A percentile compares a stretch with the other conserved stretches of the same genome.
Evolutionary conservation across 2,888 invertebrate genomes (phyloP).

Genomic region (Drosophila flavopinicola): DNA sequence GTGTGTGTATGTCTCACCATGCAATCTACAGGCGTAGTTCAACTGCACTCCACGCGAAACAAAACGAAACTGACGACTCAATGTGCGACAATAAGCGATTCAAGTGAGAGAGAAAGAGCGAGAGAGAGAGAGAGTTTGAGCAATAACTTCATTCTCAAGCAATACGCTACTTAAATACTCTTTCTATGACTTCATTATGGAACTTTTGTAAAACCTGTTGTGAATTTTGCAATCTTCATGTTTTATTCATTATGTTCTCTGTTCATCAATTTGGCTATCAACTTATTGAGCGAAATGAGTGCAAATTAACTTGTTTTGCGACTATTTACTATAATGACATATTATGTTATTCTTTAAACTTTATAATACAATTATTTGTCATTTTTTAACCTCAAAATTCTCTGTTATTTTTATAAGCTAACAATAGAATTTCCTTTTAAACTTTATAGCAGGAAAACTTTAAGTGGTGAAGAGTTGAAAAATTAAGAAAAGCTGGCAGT

Average conservation of each 20-base stretch:
- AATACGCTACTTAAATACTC: constrained; percentile 34
- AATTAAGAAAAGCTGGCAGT: neutral
- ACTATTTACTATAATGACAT: neutral
- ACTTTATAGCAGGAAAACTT: too few relatives aligned
- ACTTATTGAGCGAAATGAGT: neutral
- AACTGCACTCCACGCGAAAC: constrained; percentile 71
- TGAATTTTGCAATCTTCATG: neutral
- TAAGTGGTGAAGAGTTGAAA: too few relatives aligned
- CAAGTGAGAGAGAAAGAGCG: constrained; percentile 18
- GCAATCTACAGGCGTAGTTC: constrained; percentile 35
- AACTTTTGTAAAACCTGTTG: constrained; percentile 22
- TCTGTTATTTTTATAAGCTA: too few relatives aligned
- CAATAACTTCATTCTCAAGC: constrained; percentile 2
- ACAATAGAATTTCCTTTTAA: too few relatives aligned
- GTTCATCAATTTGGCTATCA: neutral
- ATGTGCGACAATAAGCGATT: constrained; percentile 32
- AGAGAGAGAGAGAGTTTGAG: constrained; percentile 8
- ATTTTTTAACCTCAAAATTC: too few relatives aligned
- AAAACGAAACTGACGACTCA: constrained; percentile 65
- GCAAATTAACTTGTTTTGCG: neutral
- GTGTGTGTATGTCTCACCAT: constrained; percentile 29
- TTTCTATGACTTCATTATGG: constrained; percentile 22
- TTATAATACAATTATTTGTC: too few relatives aligned
- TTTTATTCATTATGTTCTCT: neutral
- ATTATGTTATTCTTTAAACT: too few relatives aligned